These are phyloP conservation scores for Carpatolechia fugitivella DNA, from an alignment of 2,888 invertebrate species.

Conservation along the genomic window DNA sequence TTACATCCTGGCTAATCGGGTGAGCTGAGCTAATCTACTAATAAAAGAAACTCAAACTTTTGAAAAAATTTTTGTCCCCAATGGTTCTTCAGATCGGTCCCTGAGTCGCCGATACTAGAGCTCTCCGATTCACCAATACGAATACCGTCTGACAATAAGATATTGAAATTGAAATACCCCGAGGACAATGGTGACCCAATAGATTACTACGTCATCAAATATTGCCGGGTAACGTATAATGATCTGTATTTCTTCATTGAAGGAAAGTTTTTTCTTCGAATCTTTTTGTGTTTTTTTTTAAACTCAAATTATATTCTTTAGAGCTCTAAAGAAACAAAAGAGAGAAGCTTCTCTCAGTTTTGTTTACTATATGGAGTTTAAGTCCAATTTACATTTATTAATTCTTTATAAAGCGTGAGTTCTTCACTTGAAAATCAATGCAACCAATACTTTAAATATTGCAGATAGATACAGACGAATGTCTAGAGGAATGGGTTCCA, in stretches of 20 bases:
- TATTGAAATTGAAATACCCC: slow-evolving; percentile 54
- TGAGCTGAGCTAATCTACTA: neutral
- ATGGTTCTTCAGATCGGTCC: slow-evolving; percentile 44
- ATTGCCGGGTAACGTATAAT: slow-evolving; percentile 51
- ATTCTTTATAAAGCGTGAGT: too few species aligned
- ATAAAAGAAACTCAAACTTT: neutral
- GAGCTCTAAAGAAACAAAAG: too few species aligned
- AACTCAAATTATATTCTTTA: too few species aligned
- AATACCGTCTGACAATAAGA: slow-evolving; percentile 27
- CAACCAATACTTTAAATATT: slow-evolving; percentile 1
- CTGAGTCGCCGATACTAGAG: slow-evolving; percentile 48
- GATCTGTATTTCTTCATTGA: neutral
- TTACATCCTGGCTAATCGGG: neutral
- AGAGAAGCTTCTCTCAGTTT: too few species aligned
- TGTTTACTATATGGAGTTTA: too few species aligned
- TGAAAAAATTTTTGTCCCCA: neutral
- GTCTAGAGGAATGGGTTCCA: slow-evolving; percentile 37
- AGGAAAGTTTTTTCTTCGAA: too few species aligned
- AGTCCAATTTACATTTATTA: too few species aligned
- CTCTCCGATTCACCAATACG: slow-evolving; percentile 31
- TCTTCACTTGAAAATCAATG: too few species aligned
- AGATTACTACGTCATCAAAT: slow-evolving; percentile 51
- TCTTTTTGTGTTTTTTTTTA: neutral
- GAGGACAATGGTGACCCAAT: slow-evolving; percentile 55
- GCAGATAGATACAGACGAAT: slow-evolving; percentile 33